phyloP scores from a whole-genome alignment of 1,140 invertebrate genomes.

The Metaphire vulgaris region DNA sequence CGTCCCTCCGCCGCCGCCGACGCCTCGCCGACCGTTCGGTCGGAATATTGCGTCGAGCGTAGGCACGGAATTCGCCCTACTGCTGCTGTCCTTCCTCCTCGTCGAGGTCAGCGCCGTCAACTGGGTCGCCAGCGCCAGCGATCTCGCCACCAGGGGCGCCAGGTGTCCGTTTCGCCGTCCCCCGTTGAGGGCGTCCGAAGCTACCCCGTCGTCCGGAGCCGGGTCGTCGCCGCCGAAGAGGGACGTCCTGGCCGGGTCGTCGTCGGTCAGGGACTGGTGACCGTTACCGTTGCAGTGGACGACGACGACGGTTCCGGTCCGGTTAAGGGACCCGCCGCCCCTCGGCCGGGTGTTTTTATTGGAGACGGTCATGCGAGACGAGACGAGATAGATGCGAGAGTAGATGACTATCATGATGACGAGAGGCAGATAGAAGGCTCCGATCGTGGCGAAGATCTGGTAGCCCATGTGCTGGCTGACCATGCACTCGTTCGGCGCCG shows the following conservation, averaged over 20 bases:
- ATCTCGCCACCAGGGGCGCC: no score
- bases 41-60: constrained; percentile 39
- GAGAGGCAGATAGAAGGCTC: constrained; percentile 87
- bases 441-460: constrained; percentile 60
- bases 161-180: no score
- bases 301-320: not conserved
- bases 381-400: constrained; percentile 70
- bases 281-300: no score
- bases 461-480: constrained; percentile 87
- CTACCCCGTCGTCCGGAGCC: no score
- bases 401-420: constrained; percentile 85
- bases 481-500: constrained; percentile 59
- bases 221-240: no score
- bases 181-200: no score
- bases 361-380: constrained; percentile 49
- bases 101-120: no score
- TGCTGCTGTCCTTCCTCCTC: no score
- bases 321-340: not conserved
- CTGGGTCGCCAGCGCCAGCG: no score
- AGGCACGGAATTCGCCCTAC: no score
- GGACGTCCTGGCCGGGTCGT: no score
- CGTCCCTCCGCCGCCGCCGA: constrained; percentile 58
- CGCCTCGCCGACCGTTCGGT: not conserved
- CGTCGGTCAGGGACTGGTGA: no score
- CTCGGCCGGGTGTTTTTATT: constrained; percentile 37